phyloP scores from a whole-genome alignment of 2,888 invertebrate genomes.

The Bellardia bayeri region DNA sequence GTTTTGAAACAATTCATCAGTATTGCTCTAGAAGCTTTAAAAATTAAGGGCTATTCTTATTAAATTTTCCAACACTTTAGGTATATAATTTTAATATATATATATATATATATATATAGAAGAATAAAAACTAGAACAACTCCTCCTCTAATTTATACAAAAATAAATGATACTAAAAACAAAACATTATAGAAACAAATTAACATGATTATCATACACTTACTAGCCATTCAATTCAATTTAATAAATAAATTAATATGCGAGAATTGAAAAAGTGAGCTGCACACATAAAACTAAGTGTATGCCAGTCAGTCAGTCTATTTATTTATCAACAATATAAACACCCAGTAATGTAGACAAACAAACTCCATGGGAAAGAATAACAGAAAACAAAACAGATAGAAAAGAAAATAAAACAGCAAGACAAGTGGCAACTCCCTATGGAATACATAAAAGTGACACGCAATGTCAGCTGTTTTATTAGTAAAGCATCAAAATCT shows the following conservation, averaged over 20 bases:
- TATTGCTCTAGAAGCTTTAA: too few relatives aligned
- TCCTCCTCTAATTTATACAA: conserved; percentile 38
- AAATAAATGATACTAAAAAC: conserved; percentile 6
- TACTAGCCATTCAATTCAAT: conserved; percentile 12
- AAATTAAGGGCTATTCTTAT: too few relatives aligned
- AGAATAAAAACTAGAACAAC: conserved; percentile 34
- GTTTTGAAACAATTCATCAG: too few relatives aligned
- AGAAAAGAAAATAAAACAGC: not conserved
- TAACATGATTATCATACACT: conserved; percentile 38
- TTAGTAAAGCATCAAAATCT: conserved; percentile 29
- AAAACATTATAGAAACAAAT: conserved; percentile 33
- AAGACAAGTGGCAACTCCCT: conserved; percentile 59
- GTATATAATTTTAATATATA: too few relatives aligned
- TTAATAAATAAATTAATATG: conserved; percentile 37
- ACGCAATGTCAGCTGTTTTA: conserved; percentile 66
- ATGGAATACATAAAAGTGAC: conserved; percentile 40
- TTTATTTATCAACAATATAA: not conserved
- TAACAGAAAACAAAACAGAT: not conserved
- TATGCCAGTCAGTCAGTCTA: not conserved
- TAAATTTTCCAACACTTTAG: too few relatives aligned
- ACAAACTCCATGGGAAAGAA: not conserved
- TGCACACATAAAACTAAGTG: not conserved
- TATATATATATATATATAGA: not conserved
- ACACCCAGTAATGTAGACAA: not conserved
- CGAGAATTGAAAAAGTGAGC: conserved; percentile 3